Conservation (phyloP, 2,113 vertebrate species). For the Xiphias gladius region DNA sequence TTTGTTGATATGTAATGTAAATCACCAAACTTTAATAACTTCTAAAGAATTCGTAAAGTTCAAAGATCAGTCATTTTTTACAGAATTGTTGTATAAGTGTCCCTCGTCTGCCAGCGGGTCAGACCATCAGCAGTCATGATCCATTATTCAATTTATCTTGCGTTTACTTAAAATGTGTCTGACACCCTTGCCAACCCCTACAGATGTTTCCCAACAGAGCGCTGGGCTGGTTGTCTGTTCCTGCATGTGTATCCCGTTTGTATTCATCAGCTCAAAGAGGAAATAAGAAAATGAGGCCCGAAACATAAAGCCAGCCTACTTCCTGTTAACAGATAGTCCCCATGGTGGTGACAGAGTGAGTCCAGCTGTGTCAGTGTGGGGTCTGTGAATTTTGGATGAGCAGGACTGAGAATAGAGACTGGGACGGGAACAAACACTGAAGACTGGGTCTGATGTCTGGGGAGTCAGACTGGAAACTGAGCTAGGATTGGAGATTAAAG, state of each 20-base stretch:
- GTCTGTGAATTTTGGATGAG: conserved; percentile 20
- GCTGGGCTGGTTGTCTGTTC: conserved; percentile 34
- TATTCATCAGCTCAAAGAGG: conserved; percentile 33
- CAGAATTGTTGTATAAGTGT: neutral
- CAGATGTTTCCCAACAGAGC: conserved; percentile 52
- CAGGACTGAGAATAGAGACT: neutral
- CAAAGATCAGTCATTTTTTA: neutral
- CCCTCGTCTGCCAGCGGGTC: neutral
- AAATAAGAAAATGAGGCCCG: conserved; percentile 48
- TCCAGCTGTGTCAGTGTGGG: conserved; percentile 49
- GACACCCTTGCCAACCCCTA: conserved; percentile 15
- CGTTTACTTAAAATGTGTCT: conserved; percentile 28
- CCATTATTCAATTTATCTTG: conserved; percentile 7
- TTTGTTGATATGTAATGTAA: conserved; percentile 25
- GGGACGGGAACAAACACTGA: neutral
- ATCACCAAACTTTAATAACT: neutral
- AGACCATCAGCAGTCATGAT: neutral
- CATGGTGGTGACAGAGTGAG: conserved; percentile 40
- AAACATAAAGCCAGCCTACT: conserved; percentile 42
- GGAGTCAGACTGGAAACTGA: no score
- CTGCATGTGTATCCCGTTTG: conserved; percentile 7
- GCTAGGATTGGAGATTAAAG: neutral
- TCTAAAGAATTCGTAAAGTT: neutral
- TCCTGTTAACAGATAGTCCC: conserved; percentile 65
- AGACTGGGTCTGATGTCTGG: neutral